phyloP scores from a whole-genome alignment of 2,797 vertebrate genomes.

The Hydrolagus colliei region DNA sequence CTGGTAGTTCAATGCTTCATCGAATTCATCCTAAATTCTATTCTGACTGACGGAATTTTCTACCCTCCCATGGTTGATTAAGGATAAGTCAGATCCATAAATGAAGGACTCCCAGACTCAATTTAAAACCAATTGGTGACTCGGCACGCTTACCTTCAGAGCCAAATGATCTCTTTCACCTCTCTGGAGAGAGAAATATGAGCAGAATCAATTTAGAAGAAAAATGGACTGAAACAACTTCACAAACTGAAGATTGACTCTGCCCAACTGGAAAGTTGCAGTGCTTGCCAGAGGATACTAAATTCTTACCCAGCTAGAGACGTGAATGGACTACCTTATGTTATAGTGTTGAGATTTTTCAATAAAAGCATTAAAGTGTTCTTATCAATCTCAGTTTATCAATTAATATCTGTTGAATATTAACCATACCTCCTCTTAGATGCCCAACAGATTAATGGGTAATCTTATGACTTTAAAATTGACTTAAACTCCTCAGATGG shows the following conservation, averaged over 20 bases:
- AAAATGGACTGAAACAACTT: constrained; percentile 8
- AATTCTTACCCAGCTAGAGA: neutral
- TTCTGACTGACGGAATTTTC: neutral
- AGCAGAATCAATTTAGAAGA: neutral
- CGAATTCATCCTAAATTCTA: neutral
- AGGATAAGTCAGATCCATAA: no score
- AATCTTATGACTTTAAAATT: neutral
- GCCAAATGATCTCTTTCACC: neutral
- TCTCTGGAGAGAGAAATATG: neutral
- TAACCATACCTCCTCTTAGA: neutral
- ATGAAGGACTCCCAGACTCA: neutral
- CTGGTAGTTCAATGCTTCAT: neutral
- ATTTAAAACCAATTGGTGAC: neutral
- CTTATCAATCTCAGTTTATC: neutral
- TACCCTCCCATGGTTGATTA: neutral
- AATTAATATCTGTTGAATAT: neutral
- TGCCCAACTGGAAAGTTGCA: neutral
- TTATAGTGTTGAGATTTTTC: neutral
- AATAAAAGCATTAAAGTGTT: neutral
- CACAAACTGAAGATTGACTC: neutral
- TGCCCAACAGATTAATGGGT: neutral
- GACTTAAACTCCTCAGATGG: neutral
- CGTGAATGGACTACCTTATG: neutral
- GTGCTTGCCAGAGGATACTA: neutral
- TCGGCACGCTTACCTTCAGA: neutral